Evolutionary conservation across 2,797 vertebrate species (phyloP), one percentile per base, ranked within the genome.

Genomic region (Cossypha heuglini): DNA sequence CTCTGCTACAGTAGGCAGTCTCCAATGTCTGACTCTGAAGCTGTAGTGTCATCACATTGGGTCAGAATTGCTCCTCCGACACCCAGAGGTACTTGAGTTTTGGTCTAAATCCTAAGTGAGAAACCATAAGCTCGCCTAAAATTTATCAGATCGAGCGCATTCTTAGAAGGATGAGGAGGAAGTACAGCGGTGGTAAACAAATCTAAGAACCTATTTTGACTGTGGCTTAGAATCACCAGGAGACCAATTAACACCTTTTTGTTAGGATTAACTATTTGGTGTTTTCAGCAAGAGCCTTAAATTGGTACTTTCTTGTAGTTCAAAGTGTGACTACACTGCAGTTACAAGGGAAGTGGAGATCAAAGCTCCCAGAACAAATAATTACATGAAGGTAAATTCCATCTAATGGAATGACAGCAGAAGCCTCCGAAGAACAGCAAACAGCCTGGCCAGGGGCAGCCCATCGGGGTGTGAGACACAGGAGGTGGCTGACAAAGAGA

Each of bases 281-380:
- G 90, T 97, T 97, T 97, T 87, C 80, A 94, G 90, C 91, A 90
- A 97, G 87, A 90, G 93, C 94, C 89, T 97, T 96, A 96, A 96
- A 96, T 96, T 95, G 92, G 75, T 92, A 80, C 73, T 91, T 86
- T 92, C 84, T 97, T 94, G 94, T 93, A 96, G 91, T 96, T 97
- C 94, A 95, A 97, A 97, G 96, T 94, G 86, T 88, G 94, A 94
- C 87, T 96, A 58, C 66, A 48, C 61, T 79, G 88, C 75, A 88
- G 94, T 95, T 96, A 93, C 82, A 92, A 93, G 90, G 54, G 83
- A 97, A 96, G 84, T 88, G 74, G 77, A 97, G 97, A 97, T 98
- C 96, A 98, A 98, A 98, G 93, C 91, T 93, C 88, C 58, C 74
- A 96, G 97, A 97, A 93, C 96, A 97, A 98, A 97, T 97, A 94